Conservation (phyloP, 1,140 invertebrate species). For the Scaptomyza hsui region DNA sequence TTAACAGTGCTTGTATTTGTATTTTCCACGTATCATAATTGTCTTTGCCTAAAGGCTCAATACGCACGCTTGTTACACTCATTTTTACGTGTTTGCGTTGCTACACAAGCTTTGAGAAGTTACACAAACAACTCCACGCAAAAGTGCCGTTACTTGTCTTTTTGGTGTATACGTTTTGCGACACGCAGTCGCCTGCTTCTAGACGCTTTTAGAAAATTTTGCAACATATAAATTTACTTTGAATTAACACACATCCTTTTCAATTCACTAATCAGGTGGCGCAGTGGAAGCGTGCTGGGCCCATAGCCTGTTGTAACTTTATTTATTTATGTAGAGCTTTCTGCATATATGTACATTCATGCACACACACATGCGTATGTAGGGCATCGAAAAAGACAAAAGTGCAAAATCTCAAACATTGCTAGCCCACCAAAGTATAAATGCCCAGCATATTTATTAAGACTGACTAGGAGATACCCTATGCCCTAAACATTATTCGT, state of each 20-base stretch:
- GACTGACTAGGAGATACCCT: too few species aligned
- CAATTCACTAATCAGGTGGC: constrained; percentile 86
- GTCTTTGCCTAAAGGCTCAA: not conserved
- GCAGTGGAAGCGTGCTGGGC: constrained; percentile 99
- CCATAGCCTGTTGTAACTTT: constrained; percentile 89
- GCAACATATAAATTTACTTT: too few species aligned
- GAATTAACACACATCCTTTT: too few species aligned
- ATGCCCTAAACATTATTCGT: too few species aligned
- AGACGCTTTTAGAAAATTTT: too few species aligned
- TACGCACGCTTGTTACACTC: not conserved
- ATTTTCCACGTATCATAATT: not conserved
- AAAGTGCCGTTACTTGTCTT: not conserved
- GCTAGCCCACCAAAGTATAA: too few species aligned
- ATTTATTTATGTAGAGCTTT: too few species aligned
- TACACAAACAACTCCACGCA: not conserved
- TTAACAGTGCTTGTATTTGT: not conserved
- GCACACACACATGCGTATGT: too few species aligned
- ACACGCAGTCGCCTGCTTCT: not conserved
- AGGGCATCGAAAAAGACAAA: too few species aligned
- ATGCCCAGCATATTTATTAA: too few species aligned
- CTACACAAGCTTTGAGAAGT: not conserved
- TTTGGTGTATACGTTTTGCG: not conserved
- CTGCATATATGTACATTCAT: too few species aligned
- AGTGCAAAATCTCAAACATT: too few species aligned
- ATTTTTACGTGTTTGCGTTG: not conserved